Evolutionary conservation across 2,888 invertebrate genomes (phyloP).

Genomic region (Sphaerophoria taeniata): DNA sequence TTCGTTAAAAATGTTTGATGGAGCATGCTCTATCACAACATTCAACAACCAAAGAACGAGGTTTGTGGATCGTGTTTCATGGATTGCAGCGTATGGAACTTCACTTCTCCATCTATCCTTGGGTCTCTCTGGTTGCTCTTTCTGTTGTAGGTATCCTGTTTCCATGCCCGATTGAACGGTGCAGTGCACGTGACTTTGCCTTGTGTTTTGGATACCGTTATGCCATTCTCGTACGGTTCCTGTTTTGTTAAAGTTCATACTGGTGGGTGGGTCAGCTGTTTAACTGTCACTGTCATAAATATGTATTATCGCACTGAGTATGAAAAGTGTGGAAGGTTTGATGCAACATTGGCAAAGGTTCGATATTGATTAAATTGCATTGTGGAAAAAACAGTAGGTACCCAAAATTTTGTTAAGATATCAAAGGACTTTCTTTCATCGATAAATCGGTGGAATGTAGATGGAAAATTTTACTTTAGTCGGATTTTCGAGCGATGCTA

Average conservation of each 20-base stretch:
- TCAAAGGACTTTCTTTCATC: not conserved
- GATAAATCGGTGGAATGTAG: not conserved
- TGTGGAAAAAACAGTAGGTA: not conserved
- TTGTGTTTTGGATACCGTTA: not conserved
- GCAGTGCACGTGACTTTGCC: not conserved
- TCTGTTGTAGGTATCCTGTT: not conserved
- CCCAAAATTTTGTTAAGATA: not conserved
- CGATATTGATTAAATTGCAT: not conserved
- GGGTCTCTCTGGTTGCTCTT: not conserved
- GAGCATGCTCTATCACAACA: conserved; percentile 21
- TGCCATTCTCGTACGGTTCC: not conserved
- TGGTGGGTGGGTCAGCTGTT: not conserved
- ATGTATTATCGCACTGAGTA: not conserved
- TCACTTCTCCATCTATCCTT: not conserved
- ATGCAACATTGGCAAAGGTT: conserved; percentile 12
- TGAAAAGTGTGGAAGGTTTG: conserved; percentile 4
- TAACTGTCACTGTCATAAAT: not conserved
- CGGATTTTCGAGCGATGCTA: conserved; percentile 3
- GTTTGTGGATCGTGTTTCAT: conserved; percentile 3
- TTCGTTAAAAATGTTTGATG: not conserved
- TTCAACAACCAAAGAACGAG: not conserved
- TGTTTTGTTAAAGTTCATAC: not conserved
- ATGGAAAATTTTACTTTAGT: not conserved
- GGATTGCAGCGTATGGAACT: conserved; percentile 3
- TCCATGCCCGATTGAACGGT: conserved; percentile 2